Evolutionary conservation across 2,797 vertebrate genomes (phyloP).

Genomic region (Orestias chungarensis): DNA sequence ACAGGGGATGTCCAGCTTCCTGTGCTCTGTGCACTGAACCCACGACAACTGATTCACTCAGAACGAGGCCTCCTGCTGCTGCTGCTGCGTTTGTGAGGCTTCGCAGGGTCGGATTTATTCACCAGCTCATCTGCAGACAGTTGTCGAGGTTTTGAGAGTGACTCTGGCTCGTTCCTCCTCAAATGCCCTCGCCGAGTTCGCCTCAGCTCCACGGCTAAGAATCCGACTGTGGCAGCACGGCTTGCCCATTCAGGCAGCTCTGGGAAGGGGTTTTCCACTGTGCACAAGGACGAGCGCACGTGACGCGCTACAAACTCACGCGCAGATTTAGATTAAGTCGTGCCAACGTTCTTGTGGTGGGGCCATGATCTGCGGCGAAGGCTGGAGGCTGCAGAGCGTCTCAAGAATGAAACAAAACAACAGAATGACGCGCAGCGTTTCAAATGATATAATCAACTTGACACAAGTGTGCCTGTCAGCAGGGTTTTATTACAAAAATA

Average conservation of each 20-base stretch:
- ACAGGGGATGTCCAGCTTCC: slow-evolving; percentile 76
- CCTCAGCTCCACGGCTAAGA: slow-evolving; percentile 77
- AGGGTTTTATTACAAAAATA: slow-evolving; percentile 80
- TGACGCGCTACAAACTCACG: slow-evolving; percentile 48
- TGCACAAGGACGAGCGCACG: slow-evolving; percentile 41
- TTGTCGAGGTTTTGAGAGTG: slow-evolving; percentile 40
- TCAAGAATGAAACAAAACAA: slow-evolving; percentile 29
- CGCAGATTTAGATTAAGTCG: slow-evolving; percentile 48
- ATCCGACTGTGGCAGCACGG: slow-evolving; percentile 73
- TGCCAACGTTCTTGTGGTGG: slow-evolving; percentile 57
- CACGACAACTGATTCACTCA: slow-evolving; percentile 65
- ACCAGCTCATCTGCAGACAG: slow-evolving; percentile 27
- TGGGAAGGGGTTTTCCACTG: slow-evolving; percentile 78
- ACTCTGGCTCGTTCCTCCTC: slow-evolving; percentile 34
- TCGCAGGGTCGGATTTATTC: slow-evolving; percentile 27
- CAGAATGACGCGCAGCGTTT: not conserved
- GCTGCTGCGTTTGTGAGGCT: slow-evolving; percentile 25
- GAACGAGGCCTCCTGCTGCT: slow-evolving; percentile 6
- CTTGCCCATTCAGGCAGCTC: slow-evolving; percentile 69
- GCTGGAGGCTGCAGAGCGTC: slow-evolving; percentile 42
- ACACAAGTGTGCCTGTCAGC: slow-evolving; percentile 29
- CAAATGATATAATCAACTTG: slow-evolving; percentile 38
- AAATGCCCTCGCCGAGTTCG: slow-evolving; percentile 49
- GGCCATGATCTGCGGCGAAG: slow-evolving; percentile 43
- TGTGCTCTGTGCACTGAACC: slow-evolving; percentile 59